phyloP scores from a whole-genome alignment of 2,113 vertebrate species.

The Gymnobelideus leadbeateri region DNA sequence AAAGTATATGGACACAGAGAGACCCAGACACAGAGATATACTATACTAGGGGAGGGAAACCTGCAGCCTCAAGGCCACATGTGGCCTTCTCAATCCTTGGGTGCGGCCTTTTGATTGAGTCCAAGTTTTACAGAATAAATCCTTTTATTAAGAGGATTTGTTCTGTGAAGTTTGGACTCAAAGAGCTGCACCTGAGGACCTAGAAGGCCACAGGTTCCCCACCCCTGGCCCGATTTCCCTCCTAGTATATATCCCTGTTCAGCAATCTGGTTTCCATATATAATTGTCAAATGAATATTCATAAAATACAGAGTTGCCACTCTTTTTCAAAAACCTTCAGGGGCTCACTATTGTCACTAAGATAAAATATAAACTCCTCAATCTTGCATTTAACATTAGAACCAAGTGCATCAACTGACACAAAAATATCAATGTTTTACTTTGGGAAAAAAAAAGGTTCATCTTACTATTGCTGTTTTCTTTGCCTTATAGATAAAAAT shows the following conservation, averaged over 20 bases:
- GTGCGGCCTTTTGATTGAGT: no score
- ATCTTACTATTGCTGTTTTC: background rate
- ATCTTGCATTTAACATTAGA: background rate
- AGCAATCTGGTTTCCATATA: background rate
- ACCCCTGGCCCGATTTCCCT: background rate
- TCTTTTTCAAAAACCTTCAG: background rate
- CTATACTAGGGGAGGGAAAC: no score
- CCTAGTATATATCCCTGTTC: background rate
- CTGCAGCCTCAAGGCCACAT: no score
- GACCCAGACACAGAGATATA: no score
- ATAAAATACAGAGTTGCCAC: background rate
- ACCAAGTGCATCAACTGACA: background rate
- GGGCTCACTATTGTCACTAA: background rate
- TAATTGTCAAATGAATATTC: background rate
- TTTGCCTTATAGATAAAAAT: background rate
- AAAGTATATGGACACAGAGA: no score
- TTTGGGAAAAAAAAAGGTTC: background rate
- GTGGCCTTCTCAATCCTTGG: no score
- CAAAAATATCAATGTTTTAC: background rate
- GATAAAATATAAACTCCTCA: background rate
- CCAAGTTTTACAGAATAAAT: no score
- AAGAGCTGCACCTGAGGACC: no score
- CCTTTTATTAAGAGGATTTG: no score
- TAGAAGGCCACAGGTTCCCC: no score
- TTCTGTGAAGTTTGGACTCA: no score